Percentiles rank a stretch among this genome's conserved stretches.
phyloP scores from a whole-genome alignment of 2,888 invertebrate species.

The Agrypnus murinus region DNA sequence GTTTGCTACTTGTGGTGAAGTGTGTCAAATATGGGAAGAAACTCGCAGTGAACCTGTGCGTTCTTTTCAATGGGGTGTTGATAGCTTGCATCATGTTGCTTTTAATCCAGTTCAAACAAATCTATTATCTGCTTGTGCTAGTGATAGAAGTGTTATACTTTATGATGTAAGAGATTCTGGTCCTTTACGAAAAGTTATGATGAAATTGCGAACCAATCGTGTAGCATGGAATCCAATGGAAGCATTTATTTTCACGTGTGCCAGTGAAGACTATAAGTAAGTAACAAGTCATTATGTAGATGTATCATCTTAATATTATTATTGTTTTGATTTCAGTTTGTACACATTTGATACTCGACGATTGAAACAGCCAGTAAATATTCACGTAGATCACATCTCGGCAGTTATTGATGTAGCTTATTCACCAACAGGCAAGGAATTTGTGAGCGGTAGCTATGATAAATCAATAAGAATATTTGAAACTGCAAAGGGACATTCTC shows the following conservation, averaged over 20 bases:
- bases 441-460: conserved; percentile 97
- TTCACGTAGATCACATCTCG: conserved; percentile 95
- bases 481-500: conserved; percentile 84
- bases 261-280: conserved; percentile 99
- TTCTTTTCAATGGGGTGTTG: conserved; percentile 93
- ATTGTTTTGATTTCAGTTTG: conserved; percentile 87
- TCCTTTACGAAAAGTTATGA: conserved; percentile 90
- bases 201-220: conserved; percentile 91
- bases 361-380: conserved; percentile 85
- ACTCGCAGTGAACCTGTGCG: conserved; percentile 90
- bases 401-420: conserved; percentile 98
- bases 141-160: conserved; percentile 94
- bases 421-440: conserved; percentile 96
- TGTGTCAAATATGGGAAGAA: conserved; percentile 95
- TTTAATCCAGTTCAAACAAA: conserved; percentile 89
- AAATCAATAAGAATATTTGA: conserved; percentile 95
- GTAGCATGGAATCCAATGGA: conserved; percentile 99
- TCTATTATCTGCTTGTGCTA: conserved; percentile 88
- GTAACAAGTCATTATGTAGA: too few relatives aligned
- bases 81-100: conserved; percentile 90
- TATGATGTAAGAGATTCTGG: conserved; percentile 94
- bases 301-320: too few relatives aligned
- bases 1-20: conserved; percentile 96
- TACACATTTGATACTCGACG: conserved; percentile 97
- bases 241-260: conserved; percentile 95